phyloP scores from a whole-genome alignment of 2,888 invertebrate species.

The Apodemia mormo region DNA sequence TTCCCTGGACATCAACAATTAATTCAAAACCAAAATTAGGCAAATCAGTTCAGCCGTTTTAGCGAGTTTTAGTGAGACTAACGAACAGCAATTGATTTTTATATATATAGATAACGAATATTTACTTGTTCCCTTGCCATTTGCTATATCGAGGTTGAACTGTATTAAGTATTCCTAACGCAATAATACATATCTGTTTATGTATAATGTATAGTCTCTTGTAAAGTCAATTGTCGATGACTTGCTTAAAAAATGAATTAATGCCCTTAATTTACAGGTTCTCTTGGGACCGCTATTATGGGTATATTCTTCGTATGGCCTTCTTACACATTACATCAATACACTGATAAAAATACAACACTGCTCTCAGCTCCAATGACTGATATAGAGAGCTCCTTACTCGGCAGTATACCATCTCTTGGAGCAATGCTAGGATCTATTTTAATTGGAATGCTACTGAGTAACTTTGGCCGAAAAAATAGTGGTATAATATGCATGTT shows the following conservation, averaged over 20 bases:
- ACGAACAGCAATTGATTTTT: no score
- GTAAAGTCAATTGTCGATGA: no score
- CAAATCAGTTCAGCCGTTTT: no score
- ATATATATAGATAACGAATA: no score
- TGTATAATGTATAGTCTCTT: no score
- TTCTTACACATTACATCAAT: conserved; percentile 75
- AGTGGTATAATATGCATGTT: conserved; percentile 75
- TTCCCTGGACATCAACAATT: no score
- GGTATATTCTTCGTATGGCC: conserved; percentile 79
- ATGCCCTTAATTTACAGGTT: conserved; percentile 43
- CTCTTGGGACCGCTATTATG: conserved; percentile 53
- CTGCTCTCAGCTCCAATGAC: conserved; percentile 69
- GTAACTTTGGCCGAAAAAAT: conserved; percentile 77
- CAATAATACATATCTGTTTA: not conserved
- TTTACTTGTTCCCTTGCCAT: no score
- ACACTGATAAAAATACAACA: conserved; percentile 62
- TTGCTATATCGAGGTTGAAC: no score
- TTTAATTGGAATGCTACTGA: conserved; percentile 66
- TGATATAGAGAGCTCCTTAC: conserved; percentile 71
- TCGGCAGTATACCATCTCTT: conserved; percentile 79
- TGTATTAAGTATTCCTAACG: no score
- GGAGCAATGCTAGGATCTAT: conserved; percentile 77
- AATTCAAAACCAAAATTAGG: no score
- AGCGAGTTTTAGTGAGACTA: no score
- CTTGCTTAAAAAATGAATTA: no score